Percentiles rank a stretch among this genome's conserved stretches.
phyloP scores from a whole-genome alignment of 2,888 invertebrate genomes.

The Cephus runcator region DNA sequence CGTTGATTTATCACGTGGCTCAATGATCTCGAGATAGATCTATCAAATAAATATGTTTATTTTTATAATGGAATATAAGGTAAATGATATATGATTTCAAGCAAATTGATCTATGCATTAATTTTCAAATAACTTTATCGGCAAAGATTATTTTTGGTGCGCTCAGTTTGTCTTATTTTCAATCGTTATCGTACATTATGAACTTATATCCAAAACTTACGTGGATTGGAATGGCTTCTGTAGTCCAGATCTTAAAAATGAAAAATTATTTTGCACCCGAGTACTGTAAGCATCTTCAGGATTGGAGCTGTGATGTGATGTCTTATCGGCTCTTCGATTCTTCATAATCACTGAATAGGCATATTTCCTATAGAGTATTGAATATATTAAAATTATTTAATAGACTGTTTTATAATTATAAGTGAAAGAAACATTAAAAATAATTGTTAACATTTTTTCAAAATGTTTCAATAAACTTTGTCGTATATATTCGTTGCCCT shows the following conservation, averaged over 20 bases:
- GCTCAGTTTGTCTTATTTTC: too few relatives aligned
- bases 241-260: slow-evolving; percentile 61
- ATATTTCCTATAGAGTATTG: slow-evolving; percentile 72
- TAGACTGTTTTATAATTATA: background rate
- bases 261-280: slow-evolving; percentile 60
- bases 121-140: too few relatives aligned
- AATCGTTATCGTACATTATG: too few relatives aligned
- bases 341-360: slow-evolving; percentile 72
- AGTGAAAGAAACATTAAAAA: background rate
- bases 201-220: slow-evolving; percentile 47
- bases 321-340: slow-evolving; percentile 54
- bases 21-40: slow-evolving; percentile 50
- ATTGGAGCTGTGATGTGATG: slow-evolving; percentile 70
- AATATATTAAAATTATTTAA: background rate
- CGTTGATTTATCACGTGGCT: slow-evolving; percentile 56
- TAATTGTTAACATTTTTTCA: background rate
- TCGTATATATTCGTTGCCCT: too few relatives aligned
- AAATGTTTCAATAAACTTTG: too few relatives aligned
- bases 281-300: slow-evolving; percentile 64
- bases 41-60: slow-evolving; percentile 35
- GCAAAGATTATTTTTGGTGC: too few relatives aligned
- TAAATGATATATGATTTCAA: background rate
- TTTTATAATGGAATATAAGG: slow-evolving; percentile 7
- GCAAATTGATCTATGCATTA: background rate
- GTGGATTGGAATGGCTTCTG: slow-evolving; percentile 60